phyloP scores from a whole-genome alignment of 2,113 vertebrate genomes.

The Accipiter cooperii region DNA sequence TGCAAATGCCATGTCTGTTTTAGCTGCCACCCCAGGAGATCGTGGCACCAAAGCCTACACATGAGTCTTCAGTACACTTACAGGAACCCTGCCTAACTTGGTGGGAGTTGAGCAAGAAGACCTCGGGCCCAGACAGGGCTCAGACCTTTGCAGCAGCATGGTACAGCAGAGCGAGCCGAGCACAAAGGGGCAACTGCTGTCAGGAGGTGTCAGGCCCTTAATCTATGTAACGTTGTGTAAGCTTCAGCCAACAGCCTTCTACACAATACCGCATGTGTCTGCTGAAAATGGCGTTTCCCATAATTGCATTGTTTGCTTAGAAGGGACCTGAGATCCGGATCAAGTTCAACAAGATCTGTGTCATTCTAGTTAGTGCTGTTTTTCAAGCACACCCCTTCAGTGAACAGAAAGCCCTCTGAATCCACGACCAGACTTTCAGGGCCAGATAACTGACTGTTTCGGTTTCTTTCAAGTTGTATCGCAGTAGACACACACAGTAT shows the following conservation, averaged over 20 bases:
- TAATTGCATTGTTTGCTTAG: slow-evolving; percentile 52
- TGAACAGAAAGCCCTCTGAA: slow-evolving; percentile 65
- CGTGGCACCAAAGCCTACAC: accelerated
- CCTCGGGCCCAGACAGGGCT: neutral
- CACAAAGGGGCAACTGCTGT: neutral
- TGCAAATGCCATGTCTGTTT: neutral
- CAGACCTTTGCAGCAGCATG: neutral
- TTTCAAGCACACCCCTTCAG: slow-evolving; percentile 53
- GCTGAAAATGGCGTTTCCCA: neutral
- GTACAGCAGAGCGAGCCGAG: neutral
- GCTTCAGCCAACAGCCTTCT: slow-evolving; percentile 9
- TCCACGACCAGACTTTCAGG: slow-evolving; percentile 65
- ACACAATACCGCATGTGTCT: neutral
- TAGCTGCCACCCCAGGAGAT: neutral
- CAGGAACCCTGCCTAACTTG: neutral
- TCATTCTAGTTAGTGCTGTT: slow-evolving; percentile 52
- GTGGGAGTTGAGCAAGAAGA: neutral
- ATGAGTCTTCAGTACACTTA: accelerated
- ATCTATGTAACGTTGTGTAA: neutral
- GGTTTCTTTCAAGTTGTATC: slow-evolving; percentile 72
- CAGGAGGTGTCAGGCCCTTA: slow-evolving; percentile 9
- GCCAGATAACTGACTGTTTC: slow-evolving; percentile 71
- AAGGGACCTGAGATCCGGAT: slow-evolving; percentile 46
- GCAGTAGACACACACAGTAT: slow-evolving; percentile 71
- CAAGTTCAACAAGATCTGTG: slow-evolving; percentile 61